A percentile compares a stretch with the other conserved stretches of the same genome.
Conservation (phyloP, 2,888 invertebrate genomes). For the Archips crataeganus region DNA sequence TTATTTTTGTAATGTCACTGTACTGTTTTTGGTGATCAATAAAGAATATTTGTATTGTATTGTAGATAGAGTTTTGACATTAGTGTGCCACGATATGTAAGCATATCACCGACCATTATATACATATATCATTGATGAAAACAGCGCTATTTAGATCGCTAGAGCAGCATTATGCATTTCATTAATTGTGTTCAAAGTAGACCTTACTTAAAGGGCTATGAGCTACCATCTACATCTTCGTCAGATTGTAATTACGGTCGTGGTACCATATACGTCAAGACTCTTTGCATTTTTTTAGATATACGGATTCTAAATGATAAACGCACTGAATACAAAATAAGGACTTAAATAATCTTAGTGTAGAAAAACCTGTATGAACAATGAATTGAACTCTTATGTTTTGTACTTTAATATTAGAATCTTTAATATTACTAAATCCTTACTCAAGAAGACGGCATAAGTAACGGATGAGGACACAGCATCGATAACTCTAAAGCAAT, state of each 20-base stretch:
- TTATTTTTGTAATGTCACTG: too few relatives aligned
- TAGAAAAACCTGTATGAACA: background rate
- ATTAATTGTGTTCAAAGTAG: background rate
- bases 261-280: background rate
- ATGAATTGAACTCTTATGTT: background rate
- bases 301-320: background rate
- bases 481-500: too few relatives aligned
- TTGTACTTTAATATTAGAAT: background rate
- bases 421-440: too few relatives aligned
- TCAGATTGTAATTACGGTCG: background rate
- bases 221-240: background rate
- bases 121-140: background rate
- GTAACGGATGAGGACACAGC: too few relatives aligned
- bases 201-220: background rate
- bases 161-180: background rate
- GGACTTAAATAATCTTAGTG: background rate
- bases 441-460: too few relatives aligned
- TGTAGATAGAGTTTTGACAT: background rate
- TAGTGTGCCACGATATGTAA: background rate
- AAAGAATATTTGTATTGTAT: too few relatives aligned
- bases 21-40: too few relatives aligned
- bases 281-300: background rate
- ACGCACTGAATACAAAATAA: constrained; percentile 4
- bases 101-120: background rate
- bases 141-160: background rate